phyloP scores from a whole-genome alignment of 2,888 invertebrate species.

The Macrosiphum euphorbiae region DNA sequence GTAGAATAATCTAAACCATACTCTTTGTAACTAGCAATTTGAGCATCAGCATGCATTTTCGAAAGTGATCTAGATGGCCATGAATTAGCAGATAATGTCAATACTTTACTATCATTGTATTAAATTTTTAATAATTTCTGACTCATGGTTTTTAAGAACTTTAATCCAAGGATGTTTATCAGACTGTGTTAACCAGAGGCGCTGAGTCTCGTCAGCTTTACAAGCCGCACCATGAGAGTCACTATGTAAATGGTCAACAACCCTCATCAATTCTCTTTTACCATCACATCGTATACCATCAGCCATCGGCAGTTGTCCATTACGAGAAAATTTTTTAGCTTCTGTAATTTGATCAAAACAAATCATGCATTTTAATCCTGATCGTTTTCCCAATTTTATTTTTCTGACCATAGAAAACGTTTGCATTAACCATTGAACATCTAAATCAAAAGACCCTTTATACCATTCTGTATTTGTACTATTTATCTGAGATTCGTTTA shows the following conservation, averaged over 20 bases:
- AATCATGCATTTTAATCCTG: slow-evolving; percentile 45
- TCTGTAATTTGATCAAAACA: slow-evolving; percentile 56
- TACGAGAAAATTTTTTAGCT: slow-evolving; percentile 55
- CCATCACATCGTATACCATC: slow-evolving; percentile 61
- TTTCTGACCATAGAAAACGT: slow-evolving; percentile 41
- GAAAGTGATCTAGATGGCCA: slow-evolving; percentile 63
- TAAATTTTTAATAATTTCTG: slow-evolving; percentile 53
- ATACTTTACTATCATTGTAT: slow-evolving; percentile 43
- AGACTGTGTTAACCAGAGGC: slow-evolving; percentile 49
- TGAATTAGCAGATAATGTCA: slow-evolving; percentile 58
- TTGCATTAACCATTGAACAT: slow-evolving; percentile 53
- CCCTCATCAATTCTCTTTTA: slow-evolving; percentile 50
- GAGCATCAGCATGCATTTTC: slow-evolving; percentile 57
- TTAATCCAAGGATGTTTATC: slow-evolving; percentile 63
- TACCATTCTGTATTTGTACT: slow-evolving; percentile 29
- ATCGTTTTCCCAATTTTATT: slow-evolving; percentile 59
- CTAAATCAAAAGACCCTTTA: slow-evolving; percentile 53
- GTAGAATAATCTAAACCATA: slow-evolving; percentile 58
- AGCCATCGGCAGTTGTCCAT: slow-evolving; percentile 54
- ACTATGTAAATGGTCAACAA: slow-evolving; percentile 57
- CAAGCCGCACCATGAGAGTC: slow-evolving; percentile 40
- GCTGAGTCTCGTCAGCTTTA: slow-evolving; percentile 26
- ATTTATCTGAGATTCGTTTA: background rate
- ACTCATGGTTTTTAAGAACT: slow-evolving; percentile 30
- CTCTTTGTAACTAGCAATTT: slow-evolving; percentile 59